Evolutionary conservation across 2,797 vertebrate species (phyloP).

Genomic region (Simalia tracyae): DNA sequence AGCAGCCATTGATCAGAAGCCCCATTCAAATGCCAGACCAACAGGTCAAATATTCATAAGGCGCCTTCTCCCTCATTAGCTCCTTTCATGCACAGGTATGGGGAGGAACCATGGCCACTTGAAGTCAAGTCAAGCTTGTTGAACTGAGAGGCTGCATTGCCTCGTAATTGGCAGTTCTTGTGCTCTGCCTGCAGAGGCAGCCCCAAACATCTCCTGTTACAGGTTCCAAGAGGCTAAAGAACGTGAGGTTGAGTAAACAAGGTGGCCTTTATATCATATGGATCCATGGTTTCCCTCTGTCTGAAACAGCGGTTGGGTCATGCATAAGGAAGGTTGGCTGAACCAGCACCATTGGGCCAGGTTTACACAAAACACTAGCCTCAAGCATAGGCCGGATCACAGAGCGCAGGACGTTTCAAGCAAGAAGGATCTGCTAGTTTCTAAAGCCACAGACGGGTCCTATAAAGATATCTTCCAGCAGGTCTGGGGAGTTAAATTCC

Average conservation of each 20-base stretch:
- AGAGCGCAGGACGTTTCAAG: not conserved
- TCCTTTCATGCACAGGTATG: not conserved
- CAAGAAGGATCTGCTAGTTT: not conserved
- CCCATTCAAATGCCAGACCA: not conserved
- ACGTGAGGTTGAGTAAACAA: not conserved
- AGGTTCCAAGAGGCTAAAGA: too few relatives aligned
- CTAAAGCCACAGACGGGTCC: not conserved
- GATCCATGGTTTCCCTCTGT: too few relatives aligned
- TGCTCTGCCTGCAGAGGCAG: too few relatives aligned
- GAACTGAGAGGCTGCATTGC: not conserved
- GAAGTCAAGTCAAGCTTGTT: constrained; percentile 1
- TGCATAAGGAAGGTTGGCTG: too few relatives aligned
- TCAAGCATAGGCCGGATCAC: too few relatives aligned
- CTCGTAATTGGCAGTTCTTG: not conserved
- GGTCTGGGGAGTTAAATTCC: not conserved
- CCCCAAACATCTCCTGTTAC: too few relatives aligned
- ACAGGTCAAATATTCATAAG: not conserved
- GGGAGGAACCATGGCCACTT: not conserved
- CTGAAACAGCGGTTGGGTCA: too few relatives aligned
- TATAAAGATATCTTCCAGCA: not conserved
- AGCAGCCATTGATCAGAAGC: too few relatives aligned
- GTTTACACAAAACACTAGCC: too few relatives aligned
- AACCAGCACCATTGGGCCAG: too few relatives aligned
- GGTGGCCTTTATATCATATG: too few relatives aligned
- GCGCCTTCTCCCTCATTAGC: not conserved